Base-by-base conservation (phyloP, 2,888 invertebrate species). In the Paralinhomoeus sp. region DNA sequence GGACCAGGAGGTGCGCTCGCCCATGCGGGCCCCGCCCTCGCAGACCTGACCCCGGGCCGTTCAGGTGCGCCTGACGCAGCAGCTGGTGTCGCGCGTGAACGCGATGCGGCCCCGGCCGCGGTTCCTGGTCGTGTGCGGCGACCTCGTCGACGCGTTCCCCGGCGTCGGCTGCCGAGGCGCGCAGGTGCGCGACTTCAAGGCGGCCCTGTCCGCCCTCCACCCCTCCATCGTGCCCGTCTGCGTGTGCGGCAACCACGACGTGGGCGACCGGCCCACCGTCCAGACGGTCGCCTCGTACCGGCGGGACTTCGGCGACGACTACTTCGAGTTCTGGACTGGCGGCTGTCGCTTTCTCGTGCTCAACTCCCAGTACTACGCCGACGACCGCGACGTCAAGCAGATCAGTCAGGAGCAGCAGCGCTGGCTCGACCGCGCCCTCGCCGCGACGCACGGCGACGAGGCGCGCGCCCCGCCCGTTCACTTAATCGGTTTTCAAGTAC, bases 221-320 rank as follows among this genome's bases (percentile, higher is more conserved):
- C 54, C 62, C 3, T 57, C 58, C 2, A 66, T 71, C 40, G 65
- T 66, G 33, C 50, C 69, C 41, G 57, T 71, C 33, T 69, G 67
- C 51, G 64, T 69, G 15, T 68, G 68, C 53, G 71, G 71, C 3
- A 71, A 71, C 53, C 71, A 71, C 53, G 71, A 71, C 51, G 55
- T 71, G 24, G 69, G 69, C 13, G 60, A 71, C 50, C 51, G 49
- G 5, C 70, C 70, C 7, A 66, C 67, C 1, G 45, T 45, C 15
- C 51, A 58, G 37, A 54, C 63, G 5, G 53, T 71, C 13, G 48
- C 56, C 27, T 43, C 44, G 55, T 62, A 50, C 50, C 49, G 47
- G 20, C 15, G 15, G 22, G 44, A 45, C 24, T 50, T 50, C 39
- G 69, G 70, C 27, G 65, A 66, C 50, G 71, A 71, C 51, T 69